A percentile compares a stretch with the other conserved stretches of the same genome.
These are phyloP conservation scores for Luehdorfia chinensis DNA, from an alignment of 1,140 invertebrate species.

Conservation along the genomic window DNA sequence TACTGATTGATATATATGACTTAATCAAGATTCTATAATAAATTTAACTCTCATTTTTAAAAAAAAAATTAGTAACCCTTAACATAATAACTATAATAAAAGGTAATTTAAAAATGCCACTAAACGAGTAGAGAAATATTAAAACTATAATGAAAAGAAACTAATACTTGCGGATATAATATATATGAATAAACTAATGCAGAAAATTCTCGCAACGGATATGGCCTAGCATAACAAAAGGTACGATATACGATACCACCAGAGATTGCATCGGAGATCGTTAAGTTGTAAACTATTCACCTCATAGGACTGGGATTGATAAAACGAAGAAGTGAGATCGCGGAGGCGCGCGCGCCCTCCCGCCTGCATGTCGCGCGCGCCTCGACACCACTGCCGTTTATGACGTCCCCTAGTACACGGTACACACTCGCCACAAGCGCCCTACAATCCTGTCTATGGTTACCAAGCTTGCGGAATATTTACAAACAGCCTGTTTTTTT, in stretches of 20 bases:
- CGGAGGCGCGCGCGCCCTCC: conserved; percentile 2
- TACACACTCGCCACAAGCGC: neutral
- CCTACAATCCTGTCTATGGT: neutral
- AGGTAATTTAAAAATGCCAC: too few relatives aligned
- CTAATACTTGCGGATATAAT: too few relatives aligned
- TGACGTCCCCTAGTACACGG: neutral
- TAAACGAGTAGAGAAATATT: too few relatives aligned
- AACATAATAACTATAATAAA: too few relatives aligned
- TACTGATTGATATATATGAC: too few relatives aligned
- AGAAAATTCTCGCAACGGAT: neutral
- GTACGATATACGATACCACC: neutral
- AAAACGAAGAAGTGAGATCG: neutral
- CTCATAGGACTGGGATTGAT: neutral
- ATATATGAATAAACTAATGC: too few relatives aligned
- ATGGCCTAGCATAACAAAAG: neutral
- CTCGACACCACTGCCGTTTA: conserved; percentile 20
- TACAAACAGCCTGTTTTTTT: too few relatives aligned
- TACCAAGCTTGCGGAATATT: neutral
- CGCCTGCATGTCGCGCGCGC: conserved; percentile 22
- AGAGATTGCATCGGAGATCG: conserved; percentile 2
- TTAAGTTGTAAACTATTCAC: neutral
- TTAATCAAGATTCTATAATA: too few relatives aligned
- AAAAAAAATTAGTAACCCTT: too few relatives aligned
- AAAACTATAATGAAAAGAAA: too few relatives aligned
- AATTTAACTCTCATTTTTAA: too few relatives aligned